Conservation (phyloP, 2,888 invertebrate genomes). For the Kryphioiulus occultus region DNA sequence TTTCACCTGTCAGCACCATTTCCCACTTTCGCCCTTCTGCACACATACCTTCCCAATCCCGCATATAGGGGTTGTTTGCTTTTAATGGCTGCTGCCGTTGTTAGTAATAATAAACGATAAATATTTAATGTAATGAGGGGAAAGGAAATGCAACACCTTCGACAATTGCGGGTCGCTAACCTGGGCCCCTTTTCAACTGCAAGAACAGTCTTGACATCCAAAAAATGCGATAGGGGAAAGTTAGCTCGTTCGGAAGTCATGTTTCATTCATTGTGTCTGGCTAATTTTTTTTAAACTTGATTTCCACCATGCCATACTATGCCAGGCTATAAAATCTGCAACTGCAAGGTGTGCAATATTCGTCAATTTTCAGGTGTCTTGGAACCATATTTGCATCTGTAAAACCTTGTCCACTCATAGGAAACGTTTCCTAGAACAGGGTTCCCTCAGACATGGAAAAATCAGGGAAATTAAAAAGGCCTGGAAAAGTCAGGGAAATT, state of each 20-base stretch:
- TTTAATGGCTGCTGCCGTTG: slow-evolving; percentile 35
- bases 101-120: slow-evolving; percentile 35
- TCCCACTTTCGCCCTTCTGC: slow-evolving; percentile 3
- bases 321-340: too few species aligned
- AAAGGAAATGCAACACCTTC: slow-evolving; percentile 35
- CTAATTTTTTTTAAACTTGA: not conserved
- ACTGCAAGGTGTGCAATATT: too few species aligned
- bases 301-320: too few species aligned
- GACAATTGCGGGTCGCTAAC: slow-evolving; percentile 19
- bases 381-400: too few species aligned
- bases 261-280: not conserved
- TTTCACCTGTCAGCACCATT: not conserved
- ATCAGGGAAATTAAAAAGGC: too few species aligned
- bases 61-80: slow-evolving; percentile 14
- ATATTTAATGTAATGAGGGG: slow-evolving; percentile 35
- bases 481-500: too few species aligned
- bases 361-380: too few species aligned
- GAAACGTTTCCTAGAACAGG: too few species aligned
- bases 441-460: too few species aligned
- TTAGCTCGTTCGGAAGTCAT: not conserved
- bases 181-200: not conserved
- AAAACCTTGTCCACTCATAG: too few species aligned
- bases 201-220: not conserved
- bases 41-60: slow-evolving; percentile 2
- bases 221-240: not conserved